Conservation (phyloP, 2,113 vertebrate genomes). For the Equus quagga region DNA sequence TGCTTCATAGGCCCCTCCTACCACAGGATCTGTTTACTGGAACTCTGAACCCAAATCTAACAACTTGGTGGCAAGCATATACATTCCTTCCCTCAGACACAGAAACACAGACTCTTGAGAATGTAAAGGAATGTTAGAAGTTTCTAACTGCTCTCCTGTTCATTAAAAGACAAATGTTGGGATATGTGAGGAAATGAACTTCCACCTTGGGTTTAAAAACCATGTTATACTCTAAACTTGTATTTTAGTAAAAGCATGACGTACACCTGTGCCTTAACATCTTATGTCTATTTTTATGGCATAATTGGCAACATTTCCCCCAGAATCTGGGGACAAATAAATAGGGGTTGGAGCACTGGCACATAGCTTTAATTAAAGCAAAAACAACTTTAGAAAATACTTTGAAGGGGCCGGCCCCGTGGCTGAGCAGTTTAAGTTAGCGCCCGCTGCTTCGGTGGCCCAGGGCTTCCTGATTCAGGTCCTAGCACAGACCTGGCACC, state of each 20-base stretch:
- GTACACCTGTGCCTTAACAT: background rate
- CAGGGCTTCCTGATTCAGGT: no score
- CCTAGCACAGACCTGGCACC: no score
- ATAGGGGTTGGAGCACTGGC: background rate
- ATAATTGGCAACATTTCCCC: background rate
- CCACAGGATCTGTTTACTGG: background rate
- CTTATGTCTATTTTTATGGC: background rate
- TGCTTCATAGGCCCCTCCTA: slow-evolving; percentile 22
- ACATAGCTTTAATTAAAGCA: background rate
- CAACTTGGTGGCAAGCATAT: background rate
- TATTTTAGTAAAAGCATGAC: background rate
- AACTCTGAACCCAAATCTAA: slow-evolving; percentile 31
- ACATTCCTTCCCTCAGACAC: background rate
- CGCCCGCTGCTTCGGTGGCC: no score
- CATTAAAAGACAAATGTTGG: slow-evolving; percentile 33
- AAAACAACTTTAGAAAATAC: slow-evolving; percentile 11
- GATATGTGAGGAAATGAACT: background rate
- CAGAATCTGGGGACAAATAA: background rate
- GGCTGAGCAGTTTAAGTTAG: no score
- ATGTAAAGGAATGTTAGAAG: background rate
- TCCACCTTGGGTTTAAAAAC: background rate
- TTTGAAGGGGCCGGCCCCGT: background rate
- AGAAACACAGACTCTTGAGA: background rate
- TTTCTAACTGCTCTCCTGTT: slow-evolving; percentile 34
- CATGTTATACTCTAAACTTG: background rate